phyloP scores from a whole-genome alignment of 2,797 vertebrate species.

The Microctenopoma lineatum region DNA sequence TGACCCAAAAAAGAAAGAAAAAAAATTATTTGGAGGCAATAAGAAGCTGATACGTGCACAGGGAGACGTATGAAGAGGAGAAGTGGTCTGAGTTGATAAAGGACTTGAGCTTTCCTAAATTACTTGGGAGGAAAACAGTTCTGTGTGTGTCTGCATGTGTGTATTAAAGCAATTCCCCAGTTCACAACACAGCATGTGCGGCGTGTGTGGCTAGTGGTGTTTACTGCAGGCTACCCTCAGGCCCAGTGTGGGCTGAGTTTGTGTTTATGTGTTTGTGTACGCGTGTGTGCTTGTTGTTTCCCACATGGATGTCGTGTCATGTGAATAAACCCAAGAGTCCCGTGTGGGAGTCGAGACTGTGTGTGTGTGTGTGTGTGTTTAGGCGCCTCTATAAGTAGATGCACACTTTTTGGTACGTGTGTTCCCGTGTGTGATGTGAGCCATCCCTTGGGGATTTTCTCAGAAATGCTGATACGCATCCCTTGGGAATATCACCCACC shows the following conservation, averaged over 20 bases:
- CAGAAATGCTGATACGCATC: slow-evolving; percentile 29
- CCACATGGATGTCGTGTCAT: slow-evolving; percentile 55
- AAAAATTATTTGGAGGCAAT: slow-evolving; percentile 23
- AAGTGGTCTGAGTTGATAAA: slow-evolving; percentile 37
- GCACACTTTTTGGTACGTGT: slow-evolving; percentile 12
- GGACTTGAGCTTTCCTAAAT: slow-evolving; percentile 49
- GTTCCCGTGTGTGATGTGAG: slow-evolving; percentile 23
- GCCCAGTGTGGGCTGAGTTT: slow-evolving; percentile 40
- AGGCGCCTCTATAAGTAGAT: slow-evolving; percentile 8
- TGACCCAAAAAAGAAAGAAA: slow-evolving; percentile 9
- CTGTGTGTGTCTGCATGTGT: slow-evolving; percentile 33
- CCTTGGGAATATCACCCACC: slow-evolving; percentile 36
- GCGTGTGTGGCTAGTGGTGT: slow-evolving; percentile 53
- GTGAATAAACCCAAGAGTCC: slow-evolving; percentile 46
- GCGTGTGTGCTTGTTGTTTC: slow-evolving; percentile 46
- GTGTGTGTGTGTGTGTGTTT: slow-evolving; percentile 27
- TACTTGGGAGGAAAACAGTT: slow-evolving; percentile 26
- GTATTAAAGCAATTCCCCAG: slow-evolving; percentile 45
- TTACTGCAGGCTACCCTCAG: slow-evolving; percentile 51
- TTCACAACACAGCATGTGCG: slow-evolving; percentile 57
- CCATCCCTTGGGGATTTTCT: slow-evolving; percentile 45
- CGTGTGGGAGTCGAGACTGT: slow-evolving; percentile 48
- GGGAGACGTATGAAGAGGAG: slow-evolving; percentile 5
- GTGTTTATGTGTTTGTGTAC: slow-evolving; percentile 10
- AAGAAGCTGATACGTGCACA: background rate